Conservation (phyloP, 2,113 vertebrate genomes). For the Brevimyrus niger region DNA sequence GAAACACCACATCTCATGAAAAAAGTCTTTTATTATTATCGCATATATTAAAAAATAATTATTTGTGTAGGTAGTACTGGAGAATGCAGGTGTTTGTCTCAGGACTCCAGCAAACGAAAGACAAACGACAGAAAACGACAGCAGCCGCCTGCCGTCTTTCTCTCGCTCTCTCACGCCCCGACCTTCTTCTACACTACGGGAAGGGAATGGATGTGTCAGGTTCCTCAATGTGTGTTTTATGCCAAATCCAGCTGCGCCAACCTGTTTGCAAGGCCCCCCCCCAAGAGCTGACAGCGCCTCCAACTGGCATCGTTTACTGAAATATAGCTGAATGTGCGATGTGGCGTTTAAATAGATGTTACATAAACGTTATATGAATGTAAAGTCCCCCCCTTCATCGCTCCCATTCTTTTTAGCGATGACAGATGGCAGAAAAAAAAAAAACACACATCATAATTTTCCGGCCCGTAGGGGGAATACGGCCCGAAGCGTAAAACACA, state of each 20-base stretch:
- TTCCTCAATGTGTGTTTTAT: neutral
- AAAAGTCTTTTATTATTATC: neutral
- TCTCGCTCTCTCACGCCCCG: neutral
- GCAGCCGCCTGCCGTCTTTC: neutral
- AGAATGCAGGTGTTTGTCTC: neutral
- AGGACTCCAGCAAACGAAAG: neutral
- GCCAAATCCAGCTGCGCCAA: neutral
- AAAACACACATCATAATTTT: neutral
- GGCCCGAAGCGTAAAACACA: neutral
- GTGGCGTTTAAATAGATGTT: neutral
- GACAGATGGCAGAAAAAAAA: conserved; percentile 5
- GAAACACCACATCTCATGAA: neutral
- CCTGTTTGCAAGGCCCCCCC: neutral
- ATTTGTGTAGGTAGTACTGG: neutral
- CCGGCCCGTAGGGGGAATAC: neutral
- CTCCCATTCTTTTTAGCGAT: neutral
- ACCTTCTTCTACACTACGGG: neutral
- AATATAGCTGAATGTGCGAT: neutral
- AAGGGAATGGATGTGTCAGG: neutral
- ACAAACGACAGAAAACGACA: neutral
- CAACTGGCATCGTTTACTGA: neutral
- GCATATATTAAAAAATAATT: neutral
- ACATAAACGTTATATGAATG: neutral
- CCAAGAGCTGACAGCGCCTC: neutral
- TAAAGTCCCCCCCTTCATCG: neutral